Conservation (phyloP, 2,113 vertebrate species). For the Ochotona curzoniae region DNA sequence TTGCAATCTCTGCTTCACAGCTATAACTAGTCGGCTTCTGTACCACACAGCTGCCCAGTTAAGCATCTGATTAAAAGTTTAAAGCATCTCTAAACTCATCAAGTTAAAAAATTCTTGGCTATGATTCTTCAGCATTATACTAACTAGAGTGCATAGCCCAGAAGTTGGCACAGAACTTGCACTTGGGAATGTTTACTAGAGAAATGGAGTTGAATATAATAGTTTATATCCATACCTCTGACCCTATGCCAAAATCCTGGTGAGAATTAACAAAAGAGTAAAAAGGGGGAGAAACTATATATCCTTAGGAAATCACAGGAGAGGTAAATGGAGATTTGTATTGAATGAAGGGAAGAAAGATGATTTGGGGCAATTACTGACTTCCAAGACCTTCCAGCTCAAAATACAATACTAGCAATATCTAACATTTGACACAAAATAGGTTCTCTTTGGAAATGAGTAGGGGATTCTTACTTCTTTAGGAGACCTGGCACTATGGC, state of each 20-base stretch:
- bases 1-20: conserved; percentile 48
- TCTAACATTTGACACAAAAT: conserved; percentile 35
- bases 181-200: conserved; percentile 35
- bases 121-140: conserved; percentile 52
- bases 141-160: conserved; percentile 56
- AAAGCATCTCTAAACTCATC: conserved; percentile 64
- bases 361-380: conserved; percentile 50
- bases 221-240: conserved; percentile 37
- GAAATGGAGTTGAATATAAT: conserved; percentile 46
- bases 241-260: conserved; percentile 49
- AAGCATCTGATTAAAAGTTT: conserved; percentile 58
- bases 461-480: not conserved
- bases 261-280: not conserved
- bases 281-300: not conserved
- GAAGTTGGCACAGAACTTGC: conserved; percentile 47
- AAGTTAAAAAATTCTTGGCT: conserved; percentile 56
- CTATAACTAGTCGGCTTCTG: not conserved
- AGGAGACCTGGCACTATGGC: not conserved
- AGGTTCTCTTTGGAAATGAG: conserved; percentile 13
- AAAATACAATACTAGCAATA: not conserved
- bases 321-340: conserved; percentile 9
- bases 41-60: conserved; percentile 21
- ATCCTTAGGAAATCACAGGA: conserved; percentile 10
- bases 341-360: conserved; percentile 41
- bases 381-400: not conserved